Percentiles rank a stretch among this genome's conserved stretches.
These are phyloP conservation scores for Kryptolebias marmoratus DNA, from an alignment of 2,113 vertebrate genomes.

Conservation along the genomic window DNA sequence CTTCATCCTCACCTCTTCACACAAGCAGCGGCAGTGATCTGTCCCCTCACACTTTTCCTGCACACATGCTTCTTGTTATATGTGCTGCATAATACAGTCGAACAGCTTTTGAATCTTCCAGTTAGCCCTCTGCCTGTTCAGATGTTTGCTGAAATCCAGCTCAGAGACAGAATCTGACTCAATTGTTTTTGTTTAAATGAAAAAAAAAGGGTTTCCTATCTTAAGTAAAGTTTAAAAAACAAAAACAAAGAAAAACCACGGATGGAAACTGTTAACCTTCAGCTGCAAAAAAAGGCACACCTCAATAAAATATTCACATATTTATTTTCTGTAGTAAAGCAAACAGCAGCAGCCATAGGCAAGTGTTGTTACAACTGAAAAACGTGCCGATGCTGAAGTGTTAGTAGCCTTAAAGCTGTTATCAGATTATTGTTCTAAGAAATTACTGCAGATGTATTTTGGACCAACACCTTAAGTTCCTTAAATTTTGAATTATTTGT, in stretches of 20 bases:
- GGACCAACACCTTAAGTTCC: too few species aligned
- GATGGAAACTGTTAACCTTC: too few species aligned
- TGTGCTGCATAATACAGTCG: conserved; percentile 23
- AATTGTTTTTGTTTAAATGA: not conserved
- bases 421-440: not conserved
- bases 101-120: conserved; percentile 32
- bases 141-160: not conserved
- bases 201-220: not conserved
- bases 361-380: not conserved
- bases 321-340: not conserved
- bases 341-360: not conserved
- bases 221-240: not conserved
- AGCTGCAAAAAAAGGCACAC: too few species aligned
- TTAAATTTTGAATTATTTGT: too few species aligned
- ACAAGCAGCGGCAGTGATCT: conserved; percentile 38
- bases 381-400: not conserved
- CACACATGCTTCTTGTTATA: conserved; percentile 36
- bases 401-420: not conserved
- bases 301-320: not conserved
- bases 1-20: conserved; percentile 58
- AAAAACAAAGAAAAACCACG: too few species aligned
- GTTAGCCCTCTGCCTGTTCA: not conserved
- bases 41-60: conserved; percentile 49
- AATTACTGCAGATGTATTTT: too few species aligned
- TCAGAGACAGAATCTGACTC: not conserved